Percentiles rank a stretch among this genome's conserved stretches.
These are phyloP conservation scores for Phallusia fumigata DNA, from an alignment of 23 tunicate species.

Conservation along the genomic window DNA sequence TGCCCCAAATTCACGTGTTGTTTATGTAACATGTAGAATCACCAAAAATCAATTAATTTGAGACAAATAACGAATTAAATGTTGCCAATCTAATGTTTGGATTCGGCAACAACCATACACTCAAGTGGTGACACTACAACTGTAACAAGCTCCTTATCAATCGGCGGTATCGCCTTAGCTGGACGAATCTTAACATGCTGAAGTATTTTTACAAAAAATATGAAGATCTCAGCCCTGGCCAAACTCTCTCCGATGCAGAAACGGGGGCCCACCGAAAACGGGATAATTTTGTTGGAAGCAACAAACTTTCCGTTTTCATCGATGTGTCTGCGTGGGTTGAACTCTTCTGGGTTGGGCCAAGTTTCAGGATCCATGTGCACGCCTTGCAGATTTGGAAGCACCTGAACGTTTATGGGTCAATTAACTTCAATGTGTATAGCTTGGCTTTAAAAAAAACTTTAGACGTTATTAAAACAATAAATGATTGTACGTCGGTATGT, in stretches of 20 bases:
- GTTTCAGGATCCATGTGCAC: slow-evolving; percentile 16
- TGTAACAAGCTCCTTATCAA: neutral
- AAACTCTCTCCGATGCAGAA: slow-evolving; percentile 40
- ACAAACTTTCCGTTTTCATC: slow-evolving; percentile 45
- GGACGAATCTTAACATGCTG: slow-evolving; percentile 16
- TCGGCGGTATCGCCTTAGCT: neutral
- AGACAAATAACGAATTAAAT: no score
- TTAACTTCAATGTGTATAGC: no score
- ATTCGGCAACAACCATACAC: neutral
- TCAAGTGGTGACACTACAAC: neutral
- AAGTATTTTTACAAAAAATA: slow-evolving; percentile 16
- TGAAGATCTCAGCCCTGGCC: slow-evolving; percentile 42
- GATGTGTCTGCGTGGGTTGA: slow-evolving; percentile 40
- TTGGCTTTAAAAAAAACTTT: no score
- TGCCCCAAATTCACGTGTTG: no score
- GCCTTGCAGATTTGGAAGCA: neutral
- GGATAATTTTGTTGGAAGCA: slow-evolving; percentile 33
- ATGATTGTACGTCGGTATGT: no score
- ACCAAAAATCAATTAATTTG: no score
- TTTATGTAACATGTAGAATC: no score
- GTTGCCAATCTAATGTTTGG: neutral
- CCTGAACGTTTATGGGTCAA: neutral
- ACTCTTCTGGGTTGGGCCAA: slow-evolving; percentile 23
- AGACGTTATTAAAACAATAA: no score
- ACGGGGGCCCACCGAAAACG: slow-evolving; percentile 41